Evolutionary conservation across 2,888 invertebrate genomes (phyloP).

Genomic region (Macrophya alboannulata): DNA sequence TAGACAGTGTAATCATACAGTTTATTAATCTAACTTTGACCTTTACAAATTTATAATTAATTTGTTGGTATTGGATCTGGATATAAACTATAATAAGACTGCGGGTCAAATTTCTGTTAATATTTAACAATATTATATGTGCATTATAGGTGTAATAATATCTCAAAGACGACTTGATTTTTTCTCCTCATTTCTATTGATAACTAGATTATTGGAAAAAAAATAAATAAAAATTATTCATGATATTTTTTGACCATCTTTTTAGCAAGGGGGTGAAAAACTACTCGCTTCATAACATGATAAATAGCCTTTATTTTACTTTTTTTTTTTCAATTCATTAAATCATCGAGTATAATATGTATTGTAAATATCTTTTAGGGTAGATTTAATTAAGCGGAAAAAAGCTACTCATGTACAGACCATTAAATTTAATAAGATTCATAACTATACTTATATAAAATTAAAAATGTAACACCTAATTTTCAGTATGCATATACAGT

Average conservation of each 20-base stretch:
- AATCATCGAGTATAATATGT: conserved; percentile 36
- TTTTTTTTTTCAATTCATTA: neutral
- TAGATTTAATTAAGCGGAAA: conserved; percentile 59
- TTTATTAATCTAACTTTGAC: neutral
- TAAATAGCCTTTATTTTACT: neutral
- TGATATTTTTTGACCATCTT: conserved; percentile 63
- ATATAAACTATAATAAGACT: conserved; percentile 65
- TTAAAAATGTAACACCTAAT: neutral
- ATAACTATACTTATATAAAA: neutral
- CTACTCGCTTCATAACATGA: neutral
- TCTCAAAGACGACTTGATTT: conserved; percentile 8
- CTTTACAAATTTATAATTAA: neutral
- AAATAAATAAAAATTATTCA: conserved; percentile 15
- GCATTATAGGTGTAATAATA: neutral
- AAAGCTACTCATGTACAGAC: conserved; percentile 46
- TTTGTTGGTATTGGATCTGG: conserved; percentile 35
- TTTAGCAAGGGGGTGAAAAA: neutral
- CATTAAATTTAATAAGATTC: conserved; percentile 14
- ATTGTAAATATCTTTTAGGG: conserved; percentile 73
- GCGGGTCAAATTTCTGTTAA: conserved; percentile 61
- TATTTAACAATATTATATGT: conserved; percentile 19
- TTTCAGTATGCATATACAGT: neutral
- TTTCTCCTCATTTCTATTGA: neutral
- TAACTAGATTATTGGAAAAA: neutral
- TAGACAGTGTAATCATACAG: neutral